Evolutionary conservation across 35 echinoderm and acorn worm species (phyloP), one percentile per base, ranked within the genome.

Genomic region (Apostichopus parvimensis): DNA sequence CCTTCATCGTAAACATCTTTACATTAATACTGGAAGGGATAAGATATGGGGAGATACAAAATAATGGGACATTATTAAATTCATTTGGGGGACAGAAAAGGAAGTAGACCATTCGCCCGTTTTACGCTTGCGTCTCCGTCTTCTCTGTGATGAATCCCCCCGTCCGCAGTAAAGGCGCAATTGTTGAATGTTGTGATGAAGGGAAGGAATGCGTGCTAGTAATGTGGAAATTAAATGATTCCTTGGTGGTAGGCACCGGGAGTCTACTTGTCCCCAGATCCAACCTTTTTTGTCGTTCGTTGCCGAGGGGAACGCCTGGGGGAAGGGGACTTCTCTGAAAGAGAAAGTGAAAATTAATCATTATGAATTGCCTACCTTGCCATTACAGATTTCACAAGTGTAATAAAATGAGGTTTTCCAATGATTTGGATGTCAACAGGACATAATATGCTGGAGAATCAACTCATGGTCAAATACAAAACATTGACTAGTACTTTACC

Each of bases 251-350:
- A 73, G 57, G 65, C 70, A 54, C 9, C 53, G 54, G 8, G 53
- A 53, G 73, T 88, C 93, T 92, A 98, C 87, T 99, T 92, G 87
- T 99, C 95, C 77, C 95, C 97, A 17, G 97, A 96, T 91, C 97
- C 96, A 70, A 90, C 92, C 21, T 93, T 80, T 94, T 93, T 94
- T 90, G 95, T 94, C 45, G 94, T 90, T 79, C 97, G 94, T 77
- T 93, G 75, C 79, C 97, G 87, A 23, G 97, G 97, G 55, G 97
- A 99, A 92, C 93, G 95, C 60, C 97, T 91, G 21, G 97, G 97
- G 78, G 97, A 99, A 86, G 96, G 96, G 61, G 93, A 94, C 78
- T 96, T 99, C 93, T 99, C 97, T 99, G 94, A 17, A 92, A 93
- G 45, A 15, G 2, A 83, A 68, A 58, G n/a, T 8, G 45, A 70